Conservation (phyloP, 2,888 invertebrate genomes). For the Himalopsyche japonica region DNA sequence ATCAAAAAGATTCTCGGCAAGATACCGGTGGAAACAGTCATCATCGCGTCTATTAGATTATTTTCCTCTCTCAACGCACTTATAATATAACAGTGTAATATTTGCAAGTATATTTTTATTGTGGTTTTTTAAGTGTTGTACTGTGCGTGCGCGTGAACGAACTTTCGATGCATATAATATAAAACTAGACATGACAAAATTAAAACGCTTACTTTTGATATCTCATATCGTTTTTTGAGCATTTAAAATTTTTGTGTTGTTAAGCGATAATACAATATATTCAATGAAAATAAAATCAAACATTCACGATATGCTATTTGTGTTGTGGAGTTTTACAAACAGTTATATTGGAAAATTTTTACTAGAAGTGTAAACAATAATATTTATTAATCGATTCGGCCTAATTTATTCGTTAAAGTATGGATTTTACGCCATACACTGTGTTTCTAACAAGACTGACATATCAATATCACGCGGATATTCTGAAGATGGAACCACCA, state of each 20-base stretch:
- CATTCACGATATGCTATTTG: too few relatives aligned
- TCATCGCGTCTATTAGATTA: neutral
- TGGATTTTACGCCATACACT: constrained; percentile 58
- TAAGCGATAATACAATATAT: too few relatives aligned
- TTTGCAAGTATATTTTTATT: neutral
- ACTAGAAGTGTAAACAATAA: too few relatives aligned
- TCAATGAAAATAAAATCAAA: too few relatives aligned
- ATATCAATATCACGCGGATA: constrained; percentile 49
- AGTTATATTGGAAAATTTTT: too few relatives aligned
- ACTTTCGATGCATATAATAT: neutral
- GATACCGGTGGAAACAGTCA: neutral
- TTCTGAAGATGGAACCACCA: constrained; percentile 54
- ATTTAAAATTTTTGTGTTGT: too few relatives aligned
- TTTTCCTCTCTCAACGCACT: neutral
- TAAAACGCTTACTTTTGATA: too few relatives aligned
- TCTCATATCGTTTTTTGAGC: too few relatives aligned
- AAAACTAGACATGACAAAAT: too few relatives aligned
- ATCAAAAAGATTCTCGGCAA: neutral
- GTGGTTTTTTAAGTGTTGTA: neutral
- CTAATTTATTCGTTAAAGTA: constrained; percentile 39
- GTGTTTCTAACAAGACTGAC: constrained; percentile 52
- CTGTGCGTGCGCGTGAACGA: neutral
- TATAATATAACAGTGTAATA: neutral
- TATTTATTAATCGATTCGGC: neutral
- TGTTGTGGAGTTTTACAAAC: too few relatives aligned